These are phyloP conservation scores for Liasis olivaceus DNA, from an alignment of 2,797 vertebrate species.

Conservation along the genomic window DNA sequence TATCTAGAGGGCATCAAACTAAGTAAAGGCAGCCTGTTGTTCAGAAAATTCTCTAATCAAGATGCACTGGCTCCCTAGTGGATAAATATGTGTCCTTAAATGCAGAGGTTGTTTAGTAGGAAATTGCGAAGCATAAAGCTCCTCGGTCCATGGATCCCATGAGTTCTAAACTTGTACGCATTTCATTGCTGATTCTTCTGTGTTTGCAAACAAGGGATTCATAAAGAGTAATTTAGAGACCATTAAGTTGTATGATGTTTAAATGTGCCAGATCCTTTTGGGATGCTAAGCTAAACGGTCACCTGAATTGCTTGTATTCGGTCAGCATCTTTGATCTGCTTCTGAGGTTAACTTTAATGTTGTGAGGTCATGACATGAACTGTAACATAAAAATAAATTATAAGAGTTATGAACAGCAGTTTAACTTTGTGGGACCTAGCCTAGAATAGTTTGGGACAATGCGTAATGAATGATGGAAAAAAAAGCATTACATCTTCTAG, in stretches of 20 bases:
- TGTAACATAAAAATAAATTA: not conserved
- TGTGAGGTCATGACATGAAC: not conserved
- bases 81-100: not conserved
- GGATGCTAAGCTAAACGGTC: slow-evolving; percentile 6
- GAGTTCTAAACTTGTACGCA: not conserved
- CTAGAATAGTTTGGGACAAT: not conserved
- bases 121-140: not conserved
- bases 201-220: slow-evolving; percentile 8
- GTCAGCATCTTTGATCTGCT: not conserved
- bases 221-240: slow-evolving; percentile 59
- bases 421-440: not conserved
- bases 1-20: not conserved
- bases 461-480: not conserved
- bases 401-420: not conserved
- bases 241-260: slow-evolving; percentile 41
- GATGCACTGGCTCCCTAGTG: not conserved
- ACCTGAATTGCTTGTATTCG: not conserved
- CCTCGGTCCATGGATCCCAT: not conserved
- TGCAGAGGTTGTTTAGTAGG: not conserved
- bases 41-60: not conserved
- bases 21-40: not conserved
- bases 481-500: not conserved
- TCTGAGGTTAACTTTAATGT: not conserved
- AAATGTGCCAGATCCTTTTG: slow-evolving; percentile 24
- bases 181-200: not conserved